These are phyloP conservation scores for Pammene fasciana DNA, from an alignment of 2,888 invertebrate genomes.

Conservation along the genomic window DNA sequence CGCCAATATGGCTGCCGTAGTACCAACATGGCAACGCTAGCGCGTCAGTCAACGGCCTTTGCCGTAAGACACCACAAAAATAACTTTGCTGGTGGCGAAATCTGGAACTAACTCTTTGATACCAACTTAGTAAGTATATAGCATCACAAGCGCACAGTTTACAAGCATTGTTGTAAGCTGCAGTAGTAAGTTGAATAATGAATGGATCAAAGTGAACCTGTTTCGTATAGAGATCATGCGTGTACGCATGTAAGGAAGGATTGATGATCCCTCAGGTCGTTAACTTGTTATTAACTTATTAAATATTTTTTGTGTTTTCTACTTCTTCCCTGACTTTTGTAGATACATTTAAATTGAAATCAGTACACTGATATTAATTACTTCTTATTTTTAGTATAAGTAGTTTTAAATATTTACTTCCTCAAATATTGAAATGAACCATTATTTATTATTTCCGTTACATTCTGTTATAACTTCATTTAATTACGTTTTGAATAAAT, in stretches of 20 bases:
- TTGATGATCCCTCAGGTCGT: conserved; percentile 34
- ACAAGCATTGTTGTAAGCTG: neutral
- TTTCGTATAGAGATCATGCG: conserved; percentile 46
- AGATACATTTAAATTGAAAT: neutral
- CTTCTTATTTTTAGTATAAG: too few species aligned
- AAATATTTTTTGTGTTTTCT: neutral
- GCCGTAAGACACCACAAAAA: conserved; percentile 23
- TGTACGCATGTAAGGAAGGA: conserved; percentile 33
- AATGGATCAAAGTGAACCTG: conserved; percentile 67
- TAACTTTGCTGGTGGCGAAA: conserved; percentile 18
- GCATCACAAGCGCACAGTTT: neutral
- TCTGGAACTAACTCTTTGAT: conserved; percentile 14
- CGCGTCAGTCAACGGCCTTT: conserved; percentile 68
- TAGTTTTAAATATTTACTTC: too few species aligned
- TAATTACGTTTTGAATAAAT: too few species aligned
- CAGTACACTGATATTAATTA: neutral
- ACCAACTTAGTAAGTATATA: neutral
- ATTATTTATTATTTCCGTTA: too few species aligned
- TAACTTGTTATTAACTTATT: neutral
- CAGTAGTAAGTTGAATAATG: conserved; percentile 51
- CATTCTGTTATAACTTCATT: too few species aligned
- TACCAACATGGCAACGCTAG: conserved; percentile 51
- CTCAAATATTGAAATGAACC: too few species aligned
- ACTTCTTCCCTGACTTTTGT: too few species aligned
- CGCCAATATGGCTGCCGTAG: conserved; percentile 55